phyloP scores from a whole-genome alignment of 2,888 invertebrate species.

The Ormyrus labotus region DNA sequence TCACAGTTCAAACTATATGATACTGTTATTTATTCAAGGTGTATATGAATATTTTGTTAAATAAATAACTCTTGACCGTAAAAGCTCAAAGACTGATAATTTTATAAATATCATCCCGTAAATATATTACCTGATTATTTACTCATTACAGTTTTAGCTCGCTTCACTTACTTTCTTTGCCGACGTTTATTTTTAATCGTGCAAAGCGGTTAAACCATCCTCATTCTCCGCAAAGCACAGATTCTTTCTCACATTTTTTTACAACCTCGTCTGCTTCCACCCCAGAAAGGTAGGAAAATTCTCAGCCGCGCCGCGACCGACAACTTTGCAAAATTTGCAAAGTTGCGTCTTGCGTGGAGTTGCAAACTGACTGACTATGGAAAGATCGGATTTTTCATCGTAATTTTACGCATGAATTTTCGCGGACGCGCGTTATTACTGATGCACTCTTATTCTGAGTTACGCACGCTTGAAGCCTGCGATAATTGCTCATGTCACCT shows the following conservation, averaged over 20 bases:
- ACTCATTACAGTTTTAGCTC: neutral
- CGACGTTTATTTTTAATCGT: constrained; percentile 25
- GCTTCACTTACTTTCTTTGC: no score
- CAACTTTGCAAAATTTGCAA: constrained; percentile 42
- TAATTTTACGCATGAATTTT: constrained; percentile 48
- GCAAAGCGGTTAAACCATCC: constrained; percentile 21
- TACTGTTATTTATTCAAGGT: no score
- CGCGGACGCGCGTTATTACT: constrained; percentile 44
- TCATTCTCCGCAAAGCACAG: constrained; percentile 14
- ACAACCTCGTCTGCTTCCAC: neutral
- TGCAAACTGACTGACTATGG: constrained; percentile 32
- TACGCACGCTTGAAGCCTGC: constrained; percentile 2
- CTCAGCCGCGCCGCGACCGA: neutral
- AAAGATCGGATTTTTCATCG: constrained; percentile 34
- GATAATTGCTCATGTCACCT: constrained; percentile 46
- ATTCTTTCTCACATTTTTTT: neutral
- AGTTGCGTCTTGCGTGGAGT: constrained; percentile 39
- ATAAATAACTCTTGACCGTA: no score
- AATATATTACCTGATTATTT: neutral
- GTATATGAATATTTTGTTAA: no score
- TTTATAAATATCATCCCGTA: no score
- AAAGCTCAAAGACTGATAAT: no score
- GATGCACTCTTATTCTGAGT: constrained; percentile 39
- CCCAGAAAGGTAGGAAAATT: constrained; percentile 7
- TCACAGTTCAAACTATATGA: no score